Evolutionary conservation across 1,140 invertebrate genomes (phyloP).

Genomic region (Dryas iulia): DNA sequence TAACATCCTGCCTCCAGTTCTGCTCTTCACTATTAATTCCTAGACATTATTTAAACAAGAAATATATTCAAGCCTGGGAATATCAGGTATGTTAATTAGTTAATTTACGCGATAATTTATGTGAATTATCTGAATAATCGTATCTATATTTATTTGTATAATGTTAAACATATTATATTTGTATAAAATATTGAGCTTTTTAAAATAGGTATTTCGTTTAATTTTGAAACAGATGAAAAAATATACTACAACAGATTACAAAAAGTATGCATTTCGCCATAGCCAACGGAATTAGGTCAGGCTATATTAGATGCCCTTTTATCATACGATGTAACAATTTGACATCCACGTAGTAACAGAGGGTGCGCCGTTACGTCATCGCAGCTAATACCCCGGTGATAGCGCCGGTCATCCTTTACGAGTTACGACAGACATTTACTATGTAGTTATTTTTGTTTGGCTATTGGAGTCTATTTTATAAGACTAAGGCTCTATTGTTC

Average conservation of each 20-base stretch:
- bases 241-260: neutral
- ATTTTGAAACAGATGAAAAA: too few relatives aligned
- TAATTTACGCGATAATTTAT: neutral
- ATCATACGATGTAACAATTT: conserved; percentile 16
- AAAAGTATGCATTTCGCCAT: neutral
- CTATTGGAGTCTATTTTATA: neutral
- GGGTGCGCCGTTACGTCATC: conserved; percentile 30
- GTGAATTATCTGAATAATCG: neutral
- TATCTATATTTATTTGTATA: neutral
- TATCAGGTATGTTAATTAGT: neutral
- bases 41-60: neutral
- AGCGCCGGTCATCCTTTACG: conserved; percentile 15
- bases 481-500: too few relatives aligned
- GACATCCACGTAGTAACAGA: conserved; percentile 21
- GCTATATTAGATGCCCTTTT: conserved; percentile 22
- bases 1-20: too few relatives aligned
- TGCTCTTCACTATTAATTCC: too few relatives aligned
- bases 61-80: neutral
- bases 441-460: neutral
- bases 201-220: too few relatives aligned
- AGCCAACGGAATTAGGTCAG: conserved; percentile 20
- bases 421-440: conserved; percentile 16
- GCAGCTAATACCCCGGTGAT: conserved; percentile 17
- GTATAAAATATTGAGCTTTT: neutral
- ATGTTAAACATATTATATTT: too few relatives aligned